Evolutionary conservation across 2,797 vertebrate genomes (phyloP).

Genomic region (Mus caroli): DNA sequence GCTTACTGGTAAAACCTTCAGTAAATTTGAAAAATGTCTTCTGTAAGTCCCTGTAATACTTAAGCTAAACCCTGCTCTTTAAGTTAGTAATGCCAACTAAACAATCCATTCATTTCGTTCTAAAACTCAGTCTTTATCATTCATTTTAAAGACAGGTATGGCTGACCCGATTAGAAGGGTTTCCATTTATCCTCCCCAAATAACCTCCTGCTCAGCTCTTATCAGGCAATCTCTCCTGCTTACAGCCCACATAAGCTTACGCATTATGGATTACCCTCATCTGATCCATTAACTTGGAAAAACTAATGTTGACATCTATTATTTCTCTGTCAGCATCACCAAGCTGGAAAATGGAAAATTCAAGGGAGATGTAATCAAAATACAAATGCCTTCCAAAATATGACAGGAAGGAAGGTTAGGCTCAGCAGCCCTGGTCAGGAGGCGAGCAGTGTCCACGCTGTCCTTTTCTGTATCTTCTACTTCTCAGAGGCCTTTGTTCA

Average conservation of each 20-base stretch:
- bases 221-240: conserved; percentile 57
- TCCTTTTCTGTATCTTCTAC: neutral
- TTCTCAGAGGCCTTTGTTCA: neutral
- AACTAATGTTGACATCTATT: conserved; percentile 68
- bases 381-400: conserved; percentile 63
- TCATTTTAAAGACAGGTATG: conserved; percentile 78
- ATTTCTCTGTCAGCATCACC: conserved; percentile 65
- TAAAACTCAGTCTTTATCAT: conserved; percentile 81
- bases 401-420: neutral
- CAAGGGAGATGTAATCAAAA: conserved; percentile 55
- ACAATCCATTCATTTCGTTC: conserved; percentile 85
- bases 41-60: conserved; percentile 84
- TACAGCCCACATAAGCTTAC: conserved; percentile 24
- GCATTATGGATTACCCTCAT: conserved; percentile 57
- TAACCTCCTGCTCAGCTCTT: conserved; percentile 59
- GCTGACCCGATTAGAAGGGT: conserved; percentile 67
- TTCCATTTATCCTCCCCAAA: conserved; percentile 71
- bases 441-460: neutral
- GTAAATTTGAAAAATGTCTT: conserved; percentile 87
- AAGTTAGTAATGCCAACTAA: conserved; percentile 84
- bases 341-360: conserved; percentile 66
- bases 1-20: conserved; percentile 87
- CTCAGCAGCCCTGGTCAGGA: neutral
- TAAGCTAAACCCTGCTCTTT: conserved; percentile 85
- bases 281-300: conserved; percentile 61